Conservation (phyloP, 1,140 invertebrate species). For the Neoseiulus cucumeris region DNA sequence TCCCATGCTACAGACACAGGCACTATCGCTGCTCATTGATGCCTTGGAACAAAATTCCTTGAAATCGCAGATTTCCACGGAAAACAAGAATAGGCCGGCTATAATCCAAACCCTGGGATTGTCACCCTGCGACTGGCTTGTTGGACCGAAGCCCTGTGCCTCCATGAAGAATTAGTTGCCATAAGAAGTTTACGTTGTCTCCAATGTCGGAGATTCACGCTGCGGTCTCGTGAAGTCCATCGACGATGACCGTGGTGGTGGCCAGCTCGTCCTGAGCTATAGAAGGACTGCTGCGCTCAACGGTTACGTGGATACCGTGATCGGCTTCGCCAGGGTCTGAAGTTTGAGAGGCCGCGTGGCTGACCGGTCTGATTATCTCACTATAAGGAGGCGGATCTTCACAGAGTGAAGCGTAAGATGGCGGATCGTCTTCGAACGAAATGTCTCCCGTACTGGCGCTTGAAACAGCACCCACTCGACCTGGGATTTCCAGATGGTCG, state of each 20-base stretch:
- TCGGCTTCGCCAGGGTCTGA: not conserved
- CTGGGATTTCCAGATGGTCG: not conserved
- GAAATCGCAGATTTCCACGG: no score
- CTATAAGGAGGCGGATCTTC: constrained; percentile 9
- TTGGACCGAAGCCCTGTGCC: no score
- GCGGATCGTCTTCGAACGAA: constrained; percentile 6
- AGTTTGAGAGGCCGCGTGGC: not conserved
- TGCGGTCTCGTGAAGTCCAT: not conserved
- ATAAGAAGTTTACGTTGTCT: not conserved
- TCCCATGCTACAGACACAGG: no score
- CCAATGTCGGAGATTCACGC: not conserved
- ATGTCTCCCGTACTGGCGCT: constrained; percentile 7
- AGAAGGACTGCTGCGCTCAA: not conserved
- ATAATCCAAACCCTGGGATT: no score
- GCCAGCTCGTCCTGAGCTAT: not conserved
- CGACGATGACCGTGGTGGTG: not conserved
- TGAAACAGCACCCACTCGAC: not conserved
- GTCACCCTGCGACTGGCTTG: no score
- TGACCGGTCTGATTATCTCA: not conserved
- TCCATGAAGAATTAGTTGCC: no score
- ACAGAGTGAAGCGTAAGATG: constrained; percentile 9
- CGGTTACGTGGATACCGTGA: not conserved
- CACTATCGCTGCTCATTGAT: no score
- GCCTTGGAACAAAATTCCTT: no score
- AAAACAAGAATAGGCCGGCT: no score